phyloP scores from a whole-genome alignment of 2,113 vertebrate genomes.

The Vulpes lagopus region DNA sequence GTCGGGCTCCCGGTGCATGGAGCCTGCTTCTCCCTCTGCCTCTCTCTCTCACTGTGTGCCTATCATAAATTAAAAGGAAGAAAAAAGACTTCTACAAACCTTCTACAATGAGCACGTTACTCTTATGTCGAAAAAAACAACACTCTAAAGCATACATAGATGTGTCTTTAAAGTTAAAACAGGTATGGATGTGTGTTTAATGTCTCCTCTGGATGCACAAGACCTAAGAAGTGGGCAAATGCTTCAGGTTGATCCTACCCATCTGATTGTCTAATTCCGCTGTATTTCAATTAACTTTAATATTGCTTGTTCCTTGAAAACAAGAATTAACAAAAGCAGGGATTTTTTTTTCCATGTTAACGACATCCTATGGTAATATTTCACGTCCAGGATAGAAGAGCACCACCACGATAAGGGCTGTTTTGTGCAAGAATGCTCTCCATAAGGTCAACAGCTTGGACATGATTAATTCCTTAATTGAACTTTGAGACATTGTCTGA shows the following conservation, averaged over 20 bases:
- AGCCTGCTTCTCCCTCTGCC: too few relatives aligned
- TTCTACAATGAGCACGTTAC: not conserved
- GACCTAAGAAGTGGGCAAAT: not conserved
- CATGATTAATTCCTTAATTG: not conserved
- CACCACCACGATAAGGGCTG: not conserved
- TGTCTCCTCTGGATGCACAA: not conserved
- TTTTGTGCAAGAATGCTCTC: constrained; percentile 8
- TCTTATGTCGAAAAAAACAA: constrained; percentile 18
- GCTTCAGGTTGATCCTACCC: constrained; percentile 26
- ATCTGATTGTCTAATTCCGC: constrained; percentile 48
- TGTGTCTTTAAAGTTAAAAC: not conserved
- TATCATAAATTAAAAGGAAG: too few relatives aligned
- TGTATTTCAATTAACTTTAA: constrained; percentile 43
- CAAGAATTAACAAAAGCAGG: constrained; percentile 53
- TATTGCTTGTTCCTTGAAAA: constrained; percentile 56
- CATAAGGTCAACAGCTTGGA: constrained; percentile 17
- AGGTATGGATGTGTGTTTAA: not conserved
- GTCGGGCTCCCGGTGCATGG: too few relatives aligned
- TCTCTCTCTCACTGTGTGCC: too few relatives aligned
- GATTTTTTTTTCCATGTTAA: not conserved
- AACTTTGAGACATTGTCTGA: constrained; percentile 43
- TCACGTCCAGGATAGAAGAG: not conserved
- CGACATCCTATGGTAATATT: constrained; percentile 21
- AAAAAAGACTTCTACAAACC: not conserved
- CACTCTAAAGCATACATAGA: not conserved